Conservation (phyloP, 1,140 invertebrate species). For the Drosophila rhopaloa region DNA sequence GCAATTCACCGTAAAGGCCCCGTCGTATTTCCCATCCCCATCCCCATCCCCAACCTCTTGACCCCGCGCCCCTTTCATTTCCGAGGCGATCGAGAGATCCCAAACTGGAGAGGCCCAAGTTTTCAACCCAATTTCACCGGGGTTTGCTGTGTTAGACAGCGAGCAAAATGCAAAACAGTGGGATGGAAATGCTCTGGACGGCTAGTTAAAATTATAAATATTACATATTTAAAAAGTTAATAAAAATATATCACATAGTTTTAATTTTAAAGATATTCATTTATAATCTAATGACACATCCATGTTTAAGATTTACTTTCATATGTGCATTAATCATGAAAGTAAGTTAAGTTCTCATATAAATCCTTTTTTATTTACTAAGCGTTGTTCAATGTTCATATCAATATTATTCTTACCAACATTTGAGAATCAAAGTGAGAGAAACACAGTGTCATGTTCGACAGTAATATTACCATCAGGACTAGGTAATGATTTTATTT, state of each 20-base stretch:
- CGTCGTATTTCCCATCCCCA: conserved; percentile 15
- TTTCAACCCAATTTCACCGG: conserved; percentile 29
- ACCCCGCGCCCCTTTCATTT: conserved; percentile 1
- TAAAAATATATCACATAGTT: not conserved
- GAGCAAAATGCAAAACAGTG: conserved; percentile 34
- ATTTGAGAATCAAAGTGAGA: too few relatives aligned
- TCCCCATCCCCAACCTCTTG: not conserved
- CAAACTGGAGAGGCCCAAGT: conserved; percentile 17
- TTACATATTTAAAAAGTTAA: not conserved
- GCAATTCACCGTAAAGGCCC: conserved; percentile 67
- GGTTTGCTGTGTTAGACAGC: conserved; percentile 21
- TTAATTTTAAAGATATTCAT: too few relatives aligned
- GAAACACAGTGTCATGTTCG: too few relatives aligned
- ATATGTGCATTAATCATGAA: too few relatives aligned
- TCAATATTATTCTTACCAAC: too few relatives aligned
- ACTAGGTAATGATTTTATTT: too few relatives aligned
- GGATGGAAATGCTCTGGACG: not conserved
- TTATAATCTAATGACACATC: too few relatives aligned
- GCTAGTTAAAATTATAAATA: not conserved
- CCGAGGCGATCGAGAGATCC: conserved; percentile 25
- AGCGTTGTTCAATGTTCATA: too few relatives aligned
- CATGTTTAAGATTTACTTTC: too few relatives aligned
- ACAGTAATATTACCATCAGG: too few relatives aligned
- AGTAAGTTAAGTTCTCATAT: too few relatives aligned
- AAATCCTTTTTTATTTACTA: too few relatives aligned